Evolutionary conservation across 2,113 vertebrate genomes (phyloP).

Genomic region (Leucopsar rothschildi): DNA sequence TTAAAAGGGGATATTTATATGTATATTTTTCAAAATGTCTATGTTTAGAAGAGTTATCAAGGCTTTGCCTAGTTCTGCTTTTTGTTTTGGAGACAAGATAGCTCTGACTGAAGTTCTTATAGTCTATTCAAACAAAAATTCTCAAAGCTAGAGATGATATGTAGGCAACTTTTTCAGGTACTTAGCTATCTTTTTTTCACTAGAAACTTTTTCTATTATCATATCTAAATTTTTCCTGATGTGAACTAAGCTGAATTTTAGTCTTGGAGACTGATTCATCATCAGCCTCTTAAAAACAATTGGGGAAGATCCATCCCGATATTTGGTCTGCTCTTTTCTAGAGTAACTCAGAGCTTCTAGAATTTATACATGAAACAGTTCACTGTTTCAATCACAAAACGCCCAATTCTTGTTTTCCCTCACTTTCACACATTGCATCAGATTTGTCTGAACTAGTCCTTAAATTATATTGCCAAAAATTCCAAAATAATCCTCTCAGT

Average conservation of each 20-base stretch:
- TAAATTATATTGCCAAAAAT: background rate
- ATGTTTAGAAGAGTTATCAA: background rate
- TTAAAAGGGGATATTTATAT: background rate
- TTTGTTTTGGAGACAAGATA: background rate
- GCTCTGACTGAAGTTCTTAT: background rate
- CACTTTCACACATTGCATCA: background rate
- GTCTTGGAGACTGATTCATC: background rate
- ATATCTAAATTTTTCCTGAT: background rate
- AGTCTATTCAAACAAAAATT: background rate
- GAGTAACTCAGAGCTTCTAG: background rate
- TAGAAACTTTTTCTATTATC: background rate
- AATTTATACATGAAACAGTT: background rate
- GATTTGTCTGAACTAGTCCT: background rate
- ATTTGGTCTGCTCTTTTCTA: background rate
- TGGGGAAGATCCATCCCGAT: background rate
- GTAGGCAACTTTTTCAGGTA: background rate
- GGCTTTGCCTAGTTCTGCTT: background rate
- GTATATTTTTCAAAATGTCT: background rate
- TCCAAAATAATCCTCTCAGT: background rate
- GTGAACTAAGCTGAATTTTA: background rate
- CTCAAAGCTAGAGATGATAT: background rate
- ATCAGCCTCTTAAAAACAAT: background rate
- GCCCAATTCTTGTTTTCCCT: rapidly evolving
- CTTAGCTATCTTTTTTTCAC: background rate
- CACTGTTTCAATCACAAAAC: background rate